Evolutionary conservation across 2,888 invertebrate species (phyloP).

Genomic region (Chelonus formosanus): DNA sequence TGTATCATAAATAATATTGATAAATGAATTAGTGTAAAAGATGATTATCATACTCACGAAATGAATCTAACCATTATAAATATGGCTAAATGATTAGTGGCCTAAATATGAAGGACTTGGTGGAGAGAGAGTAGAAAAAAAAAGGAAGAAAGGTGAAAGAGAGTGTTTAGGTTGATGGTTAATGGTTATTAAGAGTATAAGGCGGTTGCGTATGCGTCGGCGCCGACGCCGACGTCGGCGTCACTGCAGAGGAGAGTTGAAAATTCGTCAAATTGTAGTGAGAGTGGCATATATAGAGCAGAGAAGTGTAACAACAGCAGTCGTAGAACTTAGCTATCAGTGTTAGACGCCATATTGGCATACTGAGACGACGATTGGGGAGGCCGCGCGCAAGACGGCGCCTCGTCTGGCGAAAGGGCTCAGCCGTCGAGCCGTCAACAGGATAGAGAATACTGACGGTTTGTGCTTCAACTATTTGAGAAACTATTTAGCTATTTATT

Average conservation of each 20-base stretch:
- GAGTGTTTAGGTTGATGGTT: neutral
- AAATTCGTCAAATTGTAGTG: slow-evolving; percentile 3
- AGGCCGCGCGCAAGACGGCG: slow-evolving; percentile 25
- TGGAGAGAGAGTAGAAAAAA: no score
- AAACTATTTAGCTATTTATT: no score
- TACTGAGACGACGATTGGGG: slow-evolving; percentile 16
- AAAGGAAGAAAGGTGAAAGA: neutral
- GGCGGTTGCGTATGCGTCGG: slow-evolving; percentile 51
- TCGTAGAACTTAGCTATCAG: slow-evolving; percentile 14
- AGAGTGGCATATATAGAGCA: slow-evolving; percentile 23
- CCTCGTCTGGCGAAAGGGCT: slow-evolving; percentile 11
- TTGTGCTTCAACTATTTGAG: no score
- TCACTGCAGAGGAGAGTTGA: slow-evolving; percentile 17
- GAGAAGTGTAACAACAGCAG: neutral
- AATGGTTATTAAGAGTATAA: no score
- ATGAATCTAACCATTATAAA: no score
- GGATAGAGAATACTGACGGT: neutral
- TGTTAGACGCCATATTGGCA: slow-evolving; percentile 38
- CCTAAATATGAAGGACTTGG: no score
- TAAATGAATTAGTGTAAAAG: no score
- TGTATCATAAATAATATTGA: no score
- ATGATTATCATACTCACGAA: no score
- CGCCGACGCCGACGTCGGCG: slow-evolving; percentile 54
- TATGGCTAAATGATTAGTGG: no score
- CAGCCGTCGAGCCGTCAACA: slow-evolving; percentile 26